Percentiles rank a stretch among this genome's conserved stretches.
These are phyloP conservation scores for Poeciliopsis infans DNA, from an alignment of 2,797 vertebrate genomes.

Conservation along the genomic window DNA sequence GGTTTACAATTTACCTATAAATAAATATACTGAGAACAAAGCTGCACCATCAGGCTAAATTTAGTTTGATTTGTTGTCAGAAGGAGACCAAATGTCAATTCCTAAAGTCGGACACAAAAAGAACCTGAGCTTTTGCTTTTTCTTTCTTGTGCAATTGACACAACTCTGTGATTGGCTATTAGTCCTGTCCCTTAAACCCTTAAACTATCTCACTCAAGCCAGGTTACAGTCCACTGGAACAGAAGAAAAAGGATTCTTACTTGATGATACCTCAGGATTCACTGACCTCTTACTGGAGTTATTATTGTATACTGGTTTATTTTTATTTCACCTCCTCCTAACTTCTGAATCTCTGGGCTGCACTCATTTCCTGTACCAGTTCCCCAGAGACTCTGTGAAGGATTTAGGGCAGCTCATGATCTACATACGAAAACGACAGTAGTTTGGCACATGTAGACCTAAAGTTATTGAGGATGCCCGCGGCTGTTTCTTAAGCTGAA, in stretches of 20 bases:
- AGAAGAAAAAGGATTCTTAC: neutral
- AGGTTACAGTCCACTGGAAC: constrained; percentile 39
- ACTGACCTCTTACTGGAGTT: constrained; percentile 32
- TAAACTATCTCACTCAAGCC: constrained; percentile 27
- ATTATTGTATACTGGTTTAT: constrained; percentile 38
- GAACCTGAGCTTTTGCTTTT: constrained; percentile 4
- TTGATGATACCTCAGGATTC: constrained; percentile 14
- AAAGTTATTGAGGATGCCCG: constrained; percentile 41
- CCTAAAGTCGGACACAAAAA: neutral
- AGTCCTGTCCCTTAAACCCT: constrained; percentile 34
- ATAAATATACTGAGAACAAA: neutral
- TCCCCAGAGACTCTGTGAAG: constrained; percentile 51
- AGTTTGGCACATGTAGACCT: constrained; percentile 35
- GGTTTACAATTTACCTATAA: neutral
- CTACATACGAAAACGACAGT: constrained; percentile 55
- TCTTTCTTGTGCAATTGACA: constrained; percentile 20
- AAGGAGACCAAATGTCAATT: neutral
- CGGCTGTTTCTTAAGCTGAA: constrained; percentile 4
- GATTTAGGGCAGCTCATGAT: constrained; percentile 70
- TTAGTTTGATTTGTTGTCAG: neutral
- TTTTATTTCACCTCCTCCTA: constrained; percentile 48
- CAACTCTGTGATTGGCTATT: constrained; percentile 52
- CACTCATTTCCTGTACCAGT: constrained; percentile 47
- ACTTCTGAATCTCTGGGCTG: constrained; percentile 38
- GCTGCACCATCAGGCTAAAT: neutral